Percentiles rank a stretch among this genome's conserved stretches.
Conservation (phyloP, 2,797 vertebrate species). For the Silurus lanzhouensis region DNA sequence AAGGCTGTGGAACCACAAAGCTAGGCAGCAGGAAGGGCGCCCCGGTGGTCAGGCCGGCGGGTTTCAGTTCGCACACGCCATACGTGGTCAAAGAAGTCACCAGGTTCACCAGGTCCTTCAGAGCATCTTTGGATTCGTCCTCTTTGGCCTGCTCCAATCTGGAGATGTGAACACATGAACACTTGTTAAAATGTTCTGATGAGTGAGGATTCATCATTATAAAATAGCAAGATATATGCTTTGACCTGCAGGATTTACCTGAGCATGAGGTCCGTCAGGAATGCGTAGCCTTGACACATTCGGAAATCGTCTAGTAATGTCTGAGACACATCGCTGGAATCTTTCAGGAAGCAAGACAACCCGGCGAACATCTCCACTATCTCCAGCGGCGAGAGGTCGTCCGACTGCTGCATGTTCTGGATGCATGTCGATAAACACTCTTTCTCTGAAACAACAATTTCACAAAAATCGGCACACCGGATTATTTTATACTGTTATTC, state of each 20-base stretch:
- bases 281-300: slow-evolving; percentile 97
- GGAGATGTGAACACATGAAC: slow-evolving; percentile 31
- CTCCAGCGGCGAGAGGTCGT: slow-evolving; percentile 93
- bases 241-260: slow-evolving; percentile 72
- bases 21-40: slow-evolving; percentile 95
- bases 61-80: slow-evolving; percentile 91
- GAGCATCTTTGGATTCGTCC: slow-evolving; percentile 91
- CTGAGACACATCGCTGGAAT: slow-evolving; percentile 96
- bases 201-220: not conserved
- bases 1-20: slow-evolving; percentile 91
- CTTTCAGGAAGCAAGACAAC: slow-evolving; percentile 97
- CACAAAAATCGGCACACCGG: not conserved
- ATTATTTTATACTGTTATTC: not conserved
- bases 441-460: slow-evolving; percentile 81
- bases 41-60: slow-evolving; percentile 90
- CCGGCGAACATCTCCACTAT: slow-evolving; percentile 99
- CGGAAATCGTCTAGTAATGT: slow-evolving; percentile 95
- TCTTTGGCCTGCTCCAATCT: slow-evolving; percentile 98
- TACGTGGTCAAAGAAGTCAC: slow-evolving; percentile 94
- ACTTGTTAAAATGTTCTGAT: not conserved
- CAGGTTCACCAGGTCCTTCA: slow-evolving; percentile 96
- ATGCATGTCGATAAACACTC: slow-evolving; percentile 95
- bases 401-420: slow-evolving; percentile 99
- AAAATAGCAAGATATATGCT: not conserved
- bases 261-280: slow-evolving; percentile 95